A percentile compares a stretch with the other conserved stretches of the same genome.
Conservation (phyloP, 1,140 invertebrate genomes). For the Leucophenga varia region DNA sequence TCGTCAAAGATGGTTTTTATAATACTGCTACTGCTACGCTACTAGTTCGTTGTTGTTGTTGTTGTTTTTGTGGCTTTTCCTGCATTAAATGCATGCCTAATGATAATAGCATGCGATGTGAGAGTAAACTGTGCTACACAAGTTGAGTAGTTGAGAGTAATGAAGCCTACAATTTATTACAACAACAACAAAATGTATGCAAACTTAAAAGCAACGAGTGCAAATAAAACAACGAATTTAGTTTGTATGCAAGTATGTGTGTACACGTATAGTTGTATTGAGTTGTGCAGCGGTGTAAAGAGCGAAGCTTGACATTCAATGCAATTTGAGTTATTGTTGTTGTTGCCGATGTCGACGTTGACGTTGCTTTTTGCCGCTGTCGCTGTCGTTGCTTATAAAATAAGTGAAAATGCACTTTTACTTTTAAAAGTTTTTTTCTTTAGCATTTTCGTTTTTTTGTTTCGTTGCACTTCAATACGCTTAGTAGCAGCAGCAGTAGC, state of each 20-base stretch:
- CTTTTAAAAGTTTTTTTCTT: constrained; percentile 31
- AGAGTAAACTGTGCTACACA: too few relatives aligned
- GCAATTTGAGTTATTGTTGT: constrained; percentile 33
- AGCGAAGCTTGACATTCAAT: constrained; percentile 48
- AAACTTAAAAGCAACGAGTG: too few relatives aligned
- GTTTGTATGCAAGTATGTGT: constrained; percentile 23
- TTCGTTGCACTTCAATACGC: constrained; percentile 25
- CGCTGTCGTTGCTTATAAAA: constrained; percentile 39
- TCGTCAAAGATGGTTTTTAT: too few relatives aligned
- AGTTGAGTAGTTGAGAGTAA: too few relatives aligned
- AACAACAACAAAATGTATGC: too few relatives aligned
- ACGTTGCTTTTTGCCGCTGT: constrained; percentile 11
- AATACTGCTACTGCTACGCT: too few relatives aligned
- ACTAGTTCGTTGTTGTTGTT: too few relatives aligned
- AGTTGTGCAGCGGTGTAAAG: background rate
- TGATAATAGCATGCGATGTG: too few relatives aligned
- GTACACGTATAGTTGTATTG: constrained; percentile 7
- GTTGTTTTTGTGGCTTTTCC: constrained; percentile 21
- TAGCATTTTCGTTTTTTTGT: constrained; percentile 19
- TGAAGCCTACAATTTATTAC: too few relatives aligned
- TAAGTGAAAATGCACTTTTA: constrained; percentile 57
- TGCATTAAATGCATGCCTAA: constrained; percentile 17
- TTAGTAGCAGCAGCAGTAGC: constrained; percentile 4
- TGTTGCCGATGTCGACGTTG: constrained; percentile 17
- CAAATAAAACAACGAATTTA: background rate